These are phyloP conservation scores for Pachypeltis micranthus DNA, from an alignment of 1,140 invertebrate species.

Conservation along the genomic window DNA sequence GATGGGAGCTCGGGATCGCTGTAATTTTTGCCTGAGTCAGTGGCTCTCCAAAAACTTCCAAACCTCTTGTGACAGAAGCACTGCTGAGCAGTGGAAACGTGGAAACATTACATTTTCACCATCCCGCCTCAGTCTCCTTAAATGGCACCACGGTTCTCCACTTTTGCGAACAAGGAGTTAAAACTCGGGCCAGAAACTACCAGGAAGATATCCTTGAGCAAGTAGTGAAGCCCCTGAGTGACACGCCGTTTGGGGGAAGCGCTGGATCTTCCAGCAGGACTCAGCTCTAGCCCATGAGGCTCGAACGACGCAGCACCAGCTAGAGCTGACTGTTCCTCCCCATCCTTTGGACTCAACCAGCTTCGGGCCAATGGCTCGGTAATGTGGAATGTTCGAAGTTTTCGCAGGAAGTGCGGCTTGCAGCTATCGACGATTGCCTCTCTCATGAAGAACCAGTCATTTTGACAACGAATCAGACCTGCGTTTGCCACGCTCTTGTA, in stretches of 20 bases:
- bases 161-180: not conserved
- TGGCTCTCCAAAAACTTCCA: not conserved
- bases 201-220: not conserved
- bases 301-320: not conserved
- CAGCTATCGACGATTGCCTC: not conserved
- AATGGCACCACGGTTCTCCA: too few relatives aligned
- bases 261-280: slow-evolving; percentile 9
- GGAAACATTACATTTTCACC: too few relatives aligned
- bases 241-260: not conserved
- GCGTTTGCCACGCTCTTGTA: too few relatives aligned
- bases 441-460: too few relatives aligned
- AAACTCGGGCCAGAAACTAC: not conserved
- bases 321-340: not conserved
- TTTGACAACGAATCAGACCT: too few relatives aligned
- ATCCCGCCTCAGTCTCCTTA: too few relatives aligned
- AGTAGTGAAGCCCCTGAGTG: not conserved
- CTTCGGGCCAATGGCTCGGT: not conserved
- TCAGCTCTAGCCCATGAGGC: slow-evolving; percentile 1
- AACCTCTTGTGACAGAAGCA: not conserved
- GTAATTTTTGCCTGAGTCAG: not conserved
- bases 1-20: not conserved
- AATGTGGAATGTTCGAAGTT: not conserved
- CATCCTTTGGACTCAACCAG: not conserved
- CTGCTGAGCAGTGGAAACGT: not conserved
- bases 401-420: not conserved